These are phyloP conservation scores for Zaprionus camerounensis DNA, from an alignment of 1,140 invertebrate genomes.

Conservation along the genomic window DNA sequence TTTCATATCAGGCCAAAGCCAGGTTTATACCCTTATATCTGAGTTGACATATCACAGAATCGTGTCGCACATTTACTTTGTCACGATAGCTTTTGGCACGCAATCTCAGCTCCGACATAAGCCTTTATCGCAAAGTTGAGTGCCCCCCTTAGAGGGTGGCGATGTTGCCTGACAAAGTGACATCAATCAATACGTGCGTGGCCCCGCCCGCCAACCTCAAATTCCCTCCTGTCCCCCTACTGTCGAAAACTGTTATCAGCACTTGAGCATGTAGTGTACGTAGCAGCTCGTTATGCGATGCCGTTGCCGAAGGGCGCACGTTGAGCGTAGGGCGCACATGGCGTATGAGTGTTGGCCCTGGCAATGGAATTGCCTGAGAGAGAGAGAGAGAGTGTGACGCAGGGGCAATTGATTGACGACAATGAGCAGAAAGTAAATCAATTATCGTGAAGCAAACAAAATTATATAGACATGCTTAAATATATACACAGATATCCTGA, in stretches of 20 bases:
- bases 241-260: constrained; percentile 59
- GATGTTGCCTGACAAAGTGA: constrained; percentile 61
- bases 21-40: not conserved
- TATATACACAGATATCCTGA: constrained; percentile 33
- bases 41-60: not conserved
- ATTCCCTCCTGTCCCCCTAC: not conserved
- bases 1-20: not conserved
- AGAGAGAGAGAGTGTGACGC: not conserved
- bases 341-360: constrained; percentile 74
- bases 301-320: constrained; percentile 15
- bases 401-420: constrained; percentile 74
- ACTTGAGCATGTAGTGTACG: constrained; percentile 47
- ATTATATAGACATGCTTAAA: constrained; percentile 17
- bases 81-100: constrained; percentile 3
- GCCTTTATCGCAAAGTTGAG: constrained; percentile 57
- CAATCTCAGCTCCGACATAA: constrained; percentile 9
- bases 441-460: constrained; percentile 60
- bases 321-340: constrained; percentile 57
- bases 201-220: constrained; percentile 42
- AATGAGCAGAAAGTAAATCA: constrained; percentile 72
- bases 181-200: constrained; percentile 70
- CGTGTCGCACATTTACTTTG: constrained; percentile 3
- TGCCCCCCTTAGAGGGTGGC: constrained; percentile 16
- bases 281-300: constrained; percentile 61
- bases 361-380: constrained; percentile 37